phyloP scores from a whole-genome alignment of 2,888 invertebrate species.

The Hedychridium roseum region DNA sequence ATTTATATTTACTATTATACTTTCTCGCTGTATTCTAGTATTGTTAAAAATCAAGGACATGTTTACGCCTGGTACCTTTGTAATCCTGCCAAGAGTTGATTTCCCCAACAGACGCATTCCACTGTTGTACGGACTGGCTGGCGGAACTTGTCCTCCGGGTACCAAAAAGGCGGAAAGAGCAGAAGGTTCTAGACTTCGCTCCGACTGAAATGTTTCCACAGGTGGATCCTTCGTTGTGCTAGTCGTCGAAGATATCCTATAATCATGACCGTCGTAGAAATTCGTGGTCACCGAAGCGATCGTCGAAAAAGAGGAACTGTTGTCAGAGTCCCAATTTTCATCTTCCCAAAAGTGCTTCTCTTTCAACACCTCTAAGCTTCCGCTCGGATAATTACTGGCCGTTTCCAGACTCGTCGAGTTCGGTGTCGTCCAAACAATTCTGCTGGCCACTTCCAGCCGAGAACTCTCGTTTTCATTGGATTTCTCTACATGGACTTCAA shows the following conservation, averaged over 20 bases:
- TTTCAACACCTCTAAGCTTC: too few relatives aligned
- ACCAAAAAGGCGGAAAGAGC: constrained; percentile 72
- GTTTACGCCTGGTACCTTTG: too few relatives aligned
- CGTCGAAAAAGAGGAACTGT: too few relatives aligned
- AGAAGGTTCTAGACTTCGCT: constrained; percentile 62
- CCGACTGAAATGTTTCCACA: constrained; percentile 29
- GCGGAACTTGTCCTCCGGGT: constrained; percentile 68
- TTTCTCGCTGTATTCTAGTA: too few relatives aligned
- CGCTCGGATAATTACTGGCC: too few relatives aligned
- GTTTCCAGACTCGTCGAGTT: constrained; percentile 17
- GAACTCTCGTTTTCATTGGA: constrained; percentile 21
- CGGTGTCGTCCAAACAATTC: constrained; percentile 50
- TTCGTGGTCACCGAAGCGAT: constrained; percentile 17
- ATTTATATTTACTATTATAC: too few relatives aligned
- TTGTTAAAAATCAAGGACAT: too few relatives aligned
- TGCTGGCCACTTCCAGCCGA: constrained; percentile 34
- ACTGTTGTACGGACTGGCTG: constrained; percentile 57
- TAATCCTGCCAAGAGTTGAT: constrained; percentile 71
- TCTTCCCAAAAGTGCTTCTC: constrained; percentile 31
- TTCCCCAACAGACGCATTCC: constrained; percentile 63
- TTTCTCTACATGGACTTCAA: constrained; percentile 32
- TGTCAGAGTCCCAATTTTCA: too few relatives aligned
- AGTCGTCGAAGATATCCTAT: constrained; percentile 4
- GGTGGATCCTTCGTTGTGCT: constrained; percentile 7
- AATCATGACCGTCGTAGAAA: constrained; percentile 5